Percentiles rank a stretch among this genome's conserved stretches.
Conservation (phyloP, 2,113 vertebrate species). For the Hemichromis elongatus region DNA sequence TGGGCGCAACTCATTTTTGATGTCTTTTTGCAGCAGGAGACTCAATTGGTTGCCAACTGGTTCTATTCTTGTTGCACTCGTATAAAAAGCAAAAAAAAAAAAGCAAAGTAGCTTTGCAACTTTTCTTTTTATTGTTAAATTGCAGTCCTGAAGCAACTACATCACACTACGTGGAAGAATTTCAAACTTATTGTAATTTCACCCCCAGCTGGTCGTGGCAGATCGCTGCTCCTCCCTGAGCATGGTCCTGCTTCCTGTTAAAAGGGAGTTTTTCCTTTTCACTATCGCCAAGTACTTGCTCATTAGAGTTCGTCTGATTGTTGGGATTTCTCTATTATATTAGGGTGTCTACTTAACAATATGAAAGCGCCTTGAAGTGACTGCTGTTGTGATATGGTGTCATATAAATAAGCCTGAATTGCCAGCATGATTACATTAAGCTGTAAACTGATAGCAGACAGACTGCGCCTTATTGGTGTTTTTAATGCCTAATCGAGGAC, state of each 20-base stretch:
- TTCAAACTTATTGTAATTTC: neutral
- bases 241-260: neutral
- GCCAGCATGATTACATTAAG: neutral
- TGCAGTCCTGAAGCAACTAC: neutral
- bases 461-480: neutral
- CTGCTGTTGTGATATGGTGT: neutral
- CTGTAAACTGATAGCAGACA: neutral
- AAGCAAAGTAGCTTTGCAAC: neutral
- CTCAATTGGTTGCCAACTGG: neutral
- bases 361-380: neutral
- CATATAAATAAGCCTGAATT: neutral
- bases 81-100: neutral
- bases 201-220: neutral
- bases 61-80: neutral
- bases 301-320: neutral
- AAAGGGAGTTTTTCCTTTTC: neutral
- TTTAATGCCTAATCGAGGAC: neutral
- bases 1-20: neutral
- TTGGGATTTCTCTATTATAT: neutral
- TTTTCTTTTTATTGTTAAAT: neutral
- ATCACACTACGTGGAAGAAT: neutral
- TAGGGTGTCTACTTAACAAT: neutral
- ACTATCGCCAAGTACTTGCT: neutral
- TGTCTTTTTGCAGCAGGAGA: neutral
- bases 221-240: neutral